These are phyloP conservation scores for Podarcis lilfordi DNA, from an alignment of 2,797 vertebrate genomes.

Conservation along the genomic window DNA sequence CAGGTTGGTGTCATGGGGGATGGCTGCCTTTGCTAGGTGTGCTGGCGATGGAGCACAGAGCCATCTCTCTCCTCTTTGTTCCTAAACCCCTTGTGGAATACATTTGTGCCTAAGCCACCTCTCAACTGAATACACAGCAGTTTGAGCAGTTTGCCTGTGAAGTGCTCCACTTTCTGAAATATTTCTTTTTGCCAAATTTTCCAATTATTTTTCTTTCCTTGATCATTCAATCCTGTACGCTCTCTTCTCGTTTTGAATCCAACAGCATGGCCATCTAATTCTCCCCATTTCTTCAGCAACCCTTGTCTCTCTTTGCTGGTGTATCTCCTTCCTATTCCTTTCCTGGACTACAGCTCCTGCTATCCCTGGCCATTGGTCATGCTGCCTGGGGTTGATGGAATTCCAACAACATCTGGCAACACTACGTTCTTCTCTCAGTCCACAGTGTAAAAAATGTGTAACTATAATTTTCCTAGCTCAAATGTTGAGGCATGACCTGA, in stretches of 20 bases:
- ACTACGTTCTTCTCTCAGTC: background rate
- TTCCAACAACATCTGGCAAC: background rate
- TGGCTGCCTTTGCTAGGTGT: background rate
- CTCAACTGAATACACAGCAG: background rate
- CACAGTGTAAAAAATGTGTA: background rate
- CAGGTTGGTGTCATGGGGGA: background rate
- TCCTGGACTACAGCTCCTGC: background rate
- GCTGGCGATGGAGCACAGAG: background rate
- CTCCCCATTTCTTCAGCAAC: background rate
- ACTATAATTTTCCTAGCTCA: background rate
- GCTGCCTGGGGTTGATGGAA: background rate
- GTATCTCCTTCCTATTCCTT: background rate
- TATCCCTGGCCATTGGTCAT: background rate
- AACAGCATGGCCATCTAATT: background rate
- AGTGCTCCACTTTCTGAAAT: background rate
- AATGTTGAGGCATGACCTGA: background rate
- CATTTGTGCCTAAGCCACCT: background rate
- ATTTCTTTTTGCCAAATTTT: background rate
- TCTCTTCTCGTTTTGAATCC: background rate
- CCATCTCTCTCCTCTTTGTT: background rate
- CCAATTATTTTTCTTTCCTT: background rate
- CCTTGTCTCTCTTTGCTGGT: background rate
- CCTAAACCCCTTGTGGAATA: background rate
- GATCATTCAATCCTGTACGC: background rate
- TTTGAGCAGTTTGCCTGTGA: background rate